Evolutionary conservation across 2,797 vertebrate species (phyloP).

Genomic region (Girardinus metallicus): DNA sequence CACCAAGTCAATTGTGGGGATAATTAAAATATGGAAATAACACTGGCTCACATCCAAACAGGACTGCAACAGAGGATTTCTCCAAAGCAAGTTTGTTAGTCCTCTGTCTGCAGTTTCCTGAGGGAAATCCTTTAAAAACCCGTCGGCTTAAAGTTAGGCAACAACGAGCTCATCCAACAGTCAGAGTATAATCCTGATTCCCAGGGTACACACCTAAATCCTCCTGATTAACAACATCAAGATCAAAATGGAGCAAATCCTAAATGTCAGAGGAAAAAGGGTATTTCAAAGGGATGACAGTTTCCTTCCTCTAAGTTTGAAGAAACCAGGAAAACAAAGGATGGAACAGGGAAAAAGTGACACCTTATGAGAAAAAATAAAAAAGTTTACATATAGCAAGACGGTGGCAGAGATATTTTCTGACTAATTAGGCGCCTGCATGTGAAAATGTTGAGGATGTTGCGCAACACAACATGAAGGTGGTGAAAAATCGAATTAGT

Average conservation of each 20-base stretch:
- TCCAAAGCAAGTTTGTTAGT: slow-evolving; percentile 16
- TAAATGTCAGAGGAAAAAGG: slow-evolving; percentile 7
- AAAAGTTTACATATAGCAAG: not conserved
- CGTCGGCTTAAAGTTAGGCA: slow-evolving; percentile 21
- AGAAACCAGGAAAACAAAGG: not conserved
- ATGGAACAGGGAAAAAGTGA: not conserved
- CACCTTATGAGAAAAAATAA: not conserved
- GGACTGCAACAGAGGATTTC: slow-evolving; percentile 31
- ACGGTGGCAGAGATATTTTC: not conserved
- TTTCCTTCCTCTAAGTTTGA: slow-evolving; percentile 22
- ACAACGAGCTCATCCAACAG: slow-evolving; percentile 17
- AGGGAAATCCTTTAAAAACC: slow-evolving; percentile 28
- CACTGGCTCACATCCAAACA: slow-evolving; percentile 6
- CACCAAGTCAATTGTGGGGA: slow-evolving; percentile 32
- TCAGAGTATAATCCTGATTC: slow-evolving; percentile 24
- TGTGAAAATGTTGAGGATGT: not conserved
- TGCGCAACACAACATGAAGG: not conserved
- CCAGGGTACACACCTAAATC: slow-evolving; percentile 21
- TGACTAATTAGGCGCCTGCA: not conserved
- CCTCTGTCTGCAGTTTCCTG: slow-evolving; percentile 25
- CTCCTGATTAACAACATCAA: slow-evolving; percentile 31
- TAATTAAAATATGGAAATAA: slow-evolving; percentile 56
- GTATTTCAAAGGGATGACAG: slow-evolving; percentile 17
- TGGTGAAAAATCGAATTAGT: not conserved
- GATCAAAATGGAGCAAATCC: slow-evolving; percentile 29